Evolutionary conservation across 2,888 invertebrate species (phyloP).

Genomic region (Hyposoter didymator): DNA sequence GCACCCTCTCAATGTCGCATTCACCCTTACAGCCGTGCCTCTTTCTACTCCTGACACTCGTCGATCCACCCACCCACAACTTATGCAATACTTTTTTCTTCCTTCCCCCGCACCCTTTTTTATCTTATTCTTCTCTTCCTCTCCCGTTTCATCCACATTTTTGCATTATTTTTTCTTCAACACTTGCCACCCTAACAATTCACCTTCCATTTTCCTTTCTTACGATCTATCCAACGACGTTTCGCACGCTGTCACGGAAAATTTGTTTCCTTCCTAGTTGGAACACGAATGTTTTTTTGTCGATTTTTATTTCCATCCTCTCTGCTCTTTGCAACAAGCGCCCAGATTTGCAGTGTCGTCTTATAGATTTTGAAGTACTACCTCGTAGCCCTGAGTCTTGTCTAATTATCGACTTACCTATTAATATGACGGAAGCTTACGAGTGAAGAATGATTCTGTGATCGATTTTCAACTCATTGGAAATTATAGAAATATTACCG

Average conservation of each 20-base stretch:
- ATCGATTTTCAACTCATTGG: background rate
- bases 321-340: background rate
- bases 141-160: background rate
- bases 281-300: constrained; percentile 15
- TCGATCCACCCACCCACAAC: constrained; percentile 25
- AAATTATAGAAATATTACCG: background rate
- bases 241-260: constrained; percentile 42
- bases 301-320: background rate
- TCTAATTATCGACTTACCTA: background rate
- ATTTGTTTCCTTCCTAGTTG: constrained; percentile 51
- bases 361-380: constrained; percentile 6
- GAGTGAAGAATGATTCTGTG: background rate
- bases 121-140: background rate
- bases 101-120: constrained; percentile 21
- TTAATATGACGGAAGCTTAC: background rate
- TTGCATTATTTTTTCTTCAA: background rate
- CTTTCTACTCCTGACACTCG: constrained; percentile 27
- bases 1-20: constrained; percentile 34
- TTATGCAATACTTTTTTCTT: constrained; percentile 27
- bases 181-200: constrained; percentile 38
- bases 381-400: background rate
- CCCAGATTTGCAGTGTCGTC: constrained; percentile 25
- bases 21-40: constrained; percentile 40
- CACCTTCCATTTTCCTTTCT: constrained; percentile 53
- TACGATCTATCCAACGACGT: constrained; percentile 40